Base-by-base conservation (phyloP, 2,888 invertebrate genomes). In the Orgyia antiqua region DNA sequence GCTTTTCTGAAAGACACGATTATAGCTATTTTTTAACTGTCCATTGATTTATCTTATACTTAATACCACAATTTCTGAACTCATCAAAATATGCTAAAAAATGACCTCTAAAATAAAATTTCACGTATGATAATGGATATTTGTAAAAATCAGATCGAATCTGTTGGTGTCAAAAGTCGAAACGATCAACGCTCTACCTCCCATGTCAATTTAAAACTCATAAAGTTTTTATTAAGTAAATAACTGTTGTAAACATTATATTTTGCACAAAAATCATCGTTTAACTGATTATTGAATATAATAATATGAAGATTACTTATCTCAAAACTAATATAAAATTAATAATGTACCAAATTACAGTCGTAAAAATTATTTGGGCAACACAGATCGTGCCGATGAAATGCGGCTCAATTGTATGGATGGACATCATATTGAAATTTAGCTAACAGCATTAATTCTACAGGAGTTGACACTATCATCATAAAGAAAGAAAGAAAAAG, bases 161-260 rank as follows among this genome's bases (percentile, higher is more conserved):
- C 35, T 45, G 55, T 7, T 54, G 41, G 70, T 75, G 82, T 80
- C 79, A 82, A 74, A 66, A 73, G 72, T 75, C 62, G 71, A 72
- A 72, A 73, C 65, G 60, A 62, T 59, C 57, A 47, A 61, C 62
- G 50, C 54, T 29, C 39, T 54, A 49, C 59, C 45, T 44, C 45
- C 54, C 40, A 56, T 54, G 59, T 66, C 75, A 65, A 71, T 79
- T 69, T 73, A 77, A 79, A 74, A 67, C 44, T 62, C 72, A 66
- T 82, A 76, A 80, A 78, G 39, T 63, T 76, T 63, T 68, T 78
- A 77, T 70, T 58, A 53, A 57, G 52, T 31, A 40, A 59, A 67
- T 63, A 63, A 57, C 45, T 51, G 55, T 48, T 48, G 31, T 15
- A 41, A 45, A 55, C 33, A 37, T 46, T 37, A 53, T 57, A 48